Evolutionary conservation across 2,888 invertebrate genomes (phyloP).

Genomic region (Ichneumon xanthorius): DNA sequence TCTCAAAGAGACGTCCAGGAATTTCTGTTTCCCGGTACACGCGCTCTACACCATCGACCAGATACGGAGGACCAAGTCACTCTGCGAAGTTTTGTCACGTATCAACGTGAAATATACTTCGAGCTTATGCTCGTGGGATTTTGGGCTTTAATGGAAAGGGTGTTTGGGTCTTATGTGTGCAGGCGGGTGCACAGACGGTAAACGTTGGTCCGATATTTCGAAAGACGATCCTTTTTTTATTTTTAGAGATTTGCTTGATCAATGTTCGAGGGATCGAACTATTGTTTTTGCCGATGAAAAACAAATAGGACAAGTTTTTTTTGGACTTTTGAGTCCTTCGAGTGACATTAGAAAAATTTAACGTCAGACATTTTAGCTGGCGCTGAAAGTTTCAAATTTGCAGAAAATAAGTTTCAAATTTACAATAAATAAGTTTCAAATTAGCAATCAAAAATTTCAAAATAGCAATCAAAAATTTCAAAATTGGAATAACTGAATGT

Average conservation of each 20-base stretch:
- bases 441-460: no score
- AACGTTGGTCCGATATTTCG: no score
- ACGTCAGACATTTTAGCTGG: background rate
- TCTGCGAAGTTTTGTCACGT: constrained; percentile 5
- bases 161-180: background rate
- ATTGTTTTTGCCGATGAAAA: no score
- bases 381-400: background rate
- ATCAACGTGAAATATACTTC: background rate
- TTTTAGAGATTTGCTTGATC: no score
- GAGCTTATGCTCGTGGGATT: background rate
- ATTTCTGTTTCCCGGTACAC: constrained; percentile 56
- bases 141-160: background rate
- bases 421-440: no score
- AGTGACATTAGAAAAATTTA: no score
- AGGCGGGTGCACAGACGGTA: background rate
- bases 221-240: no score
- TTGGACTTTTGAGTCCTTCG: no score
- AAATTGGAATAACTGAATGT: background rate
- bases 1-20: constrained; percentile 51
- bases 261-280: no score
- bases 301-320: no score
- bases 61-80: background rate
- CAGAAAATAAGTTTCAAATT: no score
- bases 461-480: no score
- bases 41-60: background rate